Evolutionary conservation across 1,140 invertebrate species (phyloP).

Genomic region (Apis florea): DNA sequence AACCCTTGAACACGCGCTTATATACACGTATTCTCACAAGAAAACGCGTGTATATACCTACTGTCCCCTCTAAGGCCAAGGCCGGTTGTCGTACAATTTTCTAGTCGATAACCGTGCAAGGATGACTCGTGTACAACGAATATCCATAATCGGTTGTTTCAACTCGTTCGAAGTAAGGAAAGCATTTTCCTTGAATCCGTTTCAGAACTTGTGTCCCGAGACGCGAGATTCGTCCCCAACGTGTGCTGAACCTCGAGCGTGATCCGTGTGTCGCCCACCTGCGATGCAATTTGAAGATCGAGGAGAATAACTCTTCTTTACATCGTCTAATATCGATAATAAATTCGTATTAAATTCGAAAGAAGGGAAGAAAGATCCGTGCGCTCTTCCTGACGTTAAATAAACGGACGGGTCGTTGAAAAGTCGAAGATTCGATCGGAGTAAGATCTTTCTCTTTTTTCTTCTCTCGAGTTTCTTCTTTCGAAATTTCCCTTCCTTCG

Average conservation of each 20-base stretch:
- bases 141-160: conserved; percentile 18
- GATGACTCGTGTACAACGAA: conserved; percentile 52
- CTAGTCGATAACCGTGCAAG: conserved; percentile 65
- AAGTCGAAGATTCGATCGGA: conserved; percentile 14
- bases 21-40: background rate
- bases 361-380: background rate
- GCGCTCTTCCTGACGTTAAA: no score
- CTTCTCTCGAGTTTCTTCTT: no score
- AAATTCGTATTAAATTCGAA: background rate
- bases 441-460: background rate
- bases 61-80: conserved; percentile 57
- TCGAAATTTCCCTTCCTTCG: no score
- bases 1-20: background rate
- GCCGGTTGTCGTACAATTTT: conserved; percentile 50
- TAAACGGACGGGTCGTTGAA: conserved; percentile 15
- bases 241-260: conserved; percentile 20
- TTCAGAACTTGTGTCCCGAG: conserved; percentile 18
- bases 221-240: conserved; percentile 24
- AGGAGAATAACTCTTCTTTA: no score
- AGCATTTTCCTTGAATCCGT: background rate
- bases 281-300: conserved; percentile 2
- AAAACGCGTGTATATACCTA: conserved; percentile 16
- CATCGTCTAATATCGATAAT: no score
- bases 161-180: background rate
- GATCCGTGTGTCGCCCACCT: conserved; percentile 11